Conservation (phyloP, 2,113 vertebrate genomes). For the Ardeotis arabs region DNA sequence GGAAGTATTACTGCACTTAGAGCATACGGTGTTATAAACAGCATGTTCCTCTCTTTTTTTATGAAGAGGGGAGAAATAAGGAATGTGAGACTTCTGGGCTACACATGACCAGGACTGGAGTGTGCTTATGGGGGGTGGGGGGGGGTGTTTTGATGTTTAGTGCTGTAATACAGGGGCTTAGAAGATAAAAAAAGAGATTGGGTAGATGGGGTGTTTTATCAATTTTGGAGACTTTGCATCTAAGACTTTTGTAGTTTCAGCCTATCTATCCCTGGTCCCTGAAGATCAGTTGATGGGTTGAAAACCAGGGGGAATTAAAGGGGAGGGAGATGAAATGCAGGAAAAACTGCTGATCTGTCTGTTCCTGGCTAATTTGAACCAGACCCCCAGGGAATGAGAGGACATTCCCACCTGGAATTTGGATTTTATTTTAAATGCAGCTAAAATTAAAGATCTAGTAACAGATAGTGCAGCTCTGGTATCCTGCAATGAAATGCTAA, state of each 20-base stretch:
- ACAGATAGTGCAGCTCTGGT: background rate
- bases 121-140: background rate
- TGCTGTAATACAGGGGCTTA: background rate
- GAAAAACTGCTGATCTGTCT: background rate
- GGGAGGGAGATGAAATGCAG: background rate
- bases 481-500: background rate
- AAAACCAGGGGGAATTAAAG: conserved; percentile 10
- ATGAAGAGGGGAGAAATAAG: background rate
- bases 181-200: background rate
- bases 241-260: background rate
- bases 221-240: background rate
- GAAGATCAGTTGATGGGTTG: background rate
- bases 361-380: background rate
- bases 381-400: conserved; percentile 8
- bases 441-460: background rate
- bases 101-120: background rate
- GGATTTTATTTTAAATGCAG: conserved; percentile 19
- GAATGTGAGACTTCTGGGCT: background rate
- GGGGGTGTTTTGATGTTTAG: background rate
- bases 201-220: background rate
- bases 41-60: background rate
- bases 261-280: background rate
- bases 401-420: conserved; percentile 49
- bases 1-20: background rate
- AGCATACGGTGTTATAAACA: background rate